Conservation (phyloP, 2,113 vertebrate genomes). For the Malurus cyaneus region DNA sequence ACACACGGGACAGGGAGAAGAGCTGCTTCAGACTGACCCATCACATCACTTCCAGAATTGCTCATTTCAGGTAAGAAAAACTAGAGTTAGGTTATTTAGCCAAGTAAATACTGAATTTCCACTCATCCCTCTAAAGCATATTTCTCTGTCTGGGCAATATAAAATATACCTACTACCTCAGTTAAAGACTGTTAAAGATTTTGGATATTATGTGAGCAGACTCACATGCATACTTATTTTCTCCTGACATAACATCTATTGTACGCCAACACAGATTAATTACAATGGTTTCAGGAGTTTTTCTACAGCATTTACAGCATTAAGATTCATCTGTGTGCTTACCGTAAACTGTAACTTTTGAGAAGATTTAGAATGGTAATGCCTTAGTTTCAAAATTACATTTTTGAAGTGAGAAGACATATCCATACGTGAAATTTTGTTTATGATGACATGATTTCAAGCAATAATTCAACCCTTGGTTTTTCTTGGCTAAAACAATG, state of each 20-base stretch:
- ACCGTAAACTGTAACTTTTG: neutral
- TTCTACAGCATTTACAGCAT: neutral
- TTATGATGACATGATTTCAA: neutral
- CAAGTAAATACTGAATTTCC: neutral
- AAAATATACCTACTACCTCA: neutral
- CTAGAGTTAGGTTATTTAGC: neutral
- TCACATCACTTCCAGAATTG: neutral
- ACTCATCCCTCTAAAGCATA: neutral
- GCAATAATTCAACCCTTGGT: neutral
- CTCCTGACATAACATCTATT: neutral
- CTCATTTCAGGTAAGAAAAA: neutral
- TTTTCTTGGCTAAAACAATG: neutral
- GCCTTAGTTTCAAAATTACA: neutral
- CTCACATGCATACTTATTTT: neutral
- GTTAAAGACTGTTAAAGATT: neutral
- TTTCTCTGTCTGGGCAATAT: neutral
- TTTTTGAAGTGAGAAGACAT: neutral
- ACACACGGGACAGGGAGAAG: neutral
- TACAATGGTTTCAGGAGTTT: neutral
- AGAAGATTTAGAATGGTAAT: neutral
- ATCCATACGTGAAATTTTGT: neutral
- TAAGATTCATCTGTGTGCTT: neutral
- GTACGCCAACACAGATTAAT: slow-evolving; percentile 12
- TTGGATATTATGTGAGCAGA: neutral
- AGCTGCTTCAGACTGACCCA: neutral